Evolutionary conservation across 2,113 vertebrate genomes (phyloP), one percentile per base, ranked within the genome.

Genomic region (Megaleporinus macrocephalus): DNA sequence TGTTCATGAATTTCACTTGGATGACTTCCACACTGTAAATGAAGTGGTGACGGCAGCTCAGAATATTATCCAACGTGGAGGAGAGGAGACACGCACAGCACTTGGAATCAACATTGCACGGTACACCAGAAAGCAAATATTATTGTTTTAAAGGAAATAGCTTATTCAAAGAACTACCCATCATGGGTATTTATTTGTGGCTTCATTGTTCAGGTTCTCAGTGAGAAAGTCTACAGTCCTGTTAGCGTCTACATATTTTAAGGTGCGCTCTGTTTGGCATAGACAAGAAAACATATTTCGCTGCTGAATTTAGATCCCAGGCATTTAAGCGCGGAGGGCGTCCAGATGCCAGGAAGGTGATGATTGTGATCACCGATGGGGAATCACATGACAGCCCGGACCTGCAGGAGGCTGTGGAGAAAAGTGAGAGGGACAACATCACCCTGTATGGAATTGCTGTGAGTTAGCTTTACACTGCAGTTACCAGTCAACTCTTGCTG

Each of bases 331-430:
- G 95, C 3, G 98, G 98, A 0, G 96, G 96, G 22, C 94, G 98
- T 14, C 95, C 95, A 30, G 98, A 97, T 0, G 96, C 98, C 74
- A 95, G 96, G 92, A 96, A 98, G 76, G 97, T 99, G 85, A 98
- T 99, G 97, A 97, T 99, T 15, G 97, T 99, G 61, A 98, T 99
- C 90, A 99, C 98, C 2, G 98, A 99, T 0, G 98, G 98, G 49
- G 98, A 99, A 78, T 99, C 97, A 11, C 98, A 99, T 0, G 98
- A 99, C 92, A 99, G 95, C 89, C 94, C 95, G 0, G 95, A 97
- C 86, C 94, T 99, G 75, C 88, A 95, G 86, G 92, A 93, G 87
- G 98, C 94, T 5, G 97, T 99, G 7, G 92, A 91, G 69, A 92
- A 95, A 84, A 97, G 97, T 6, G 95, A 98, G 91, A 92, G 84